Percentiles rank a stretch among this genome's conserved stretches.
Conservation (phyloP, 2,888 invertebrate genomes). For the Terebella lapidaria region DNA sequence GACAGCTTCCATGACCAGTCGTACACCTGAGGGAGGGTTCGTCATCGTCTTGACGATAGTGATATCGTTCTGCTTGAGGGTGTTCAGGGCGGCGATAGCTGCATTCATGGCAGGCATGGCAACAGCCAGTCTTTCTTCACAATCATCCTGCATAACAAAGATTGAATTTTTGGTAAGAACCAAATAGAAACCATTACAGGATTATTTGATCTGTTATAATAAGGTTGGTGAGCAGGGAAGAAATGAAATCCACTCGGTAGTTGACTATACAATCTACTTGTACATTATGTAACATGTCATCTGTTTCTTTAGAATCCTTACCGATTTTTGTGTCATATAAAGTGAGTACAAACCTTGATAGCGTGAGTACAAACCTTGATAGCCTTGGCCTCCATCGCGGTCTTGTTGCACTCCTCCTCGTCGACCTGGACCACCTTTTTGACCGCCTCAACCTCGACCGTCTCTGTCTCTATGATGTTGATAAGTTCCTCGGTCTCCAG, state of each 20-base stretch:
- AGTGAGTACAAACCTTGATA: too few relatives aligned
- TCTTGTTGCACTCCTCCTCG: slow-evolving; percentile 45
- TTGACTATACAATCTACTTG: too few relatives aligned
- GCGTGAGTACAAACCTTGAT: too few relatives aligned
- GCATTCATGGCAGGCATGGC: slow-evolving; percentile 53
- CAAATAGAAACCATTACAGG: too few relatives aligned
- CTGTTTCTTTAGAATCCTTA: too few relatives aligned
- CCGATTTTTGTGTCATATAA: too few relatives aligned
- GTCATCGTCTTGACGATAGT: slow-evolving; percentile 48
- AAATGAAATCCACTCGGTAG: too few relatives aligned
- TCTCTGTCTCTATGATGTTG: slow-evolving; percentile 48
- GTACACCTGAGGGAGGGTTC: slow-evolving; percentile 49
- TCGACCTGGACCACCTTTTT: slow-evolving; percentile 47
- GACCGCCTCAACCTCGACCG: slow-evolving; percentile 46
- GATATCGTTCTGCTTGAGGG: slow-evolving; percentile 52
- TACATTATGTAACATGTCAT: too few relatives aligned
- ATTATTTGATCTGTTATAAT: too few relatives aligned
- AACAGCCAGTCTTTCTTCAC: slow-evolving; percentile 47
- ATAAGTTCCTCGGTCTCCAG: slow-evolving; percentile 49
- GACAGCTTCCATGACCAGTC: slow-evolving; percentile 51
- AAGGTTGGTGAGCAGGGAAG: too few relatives aligned
- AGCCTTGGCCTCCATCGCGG: slow-evolving; percentile 46
- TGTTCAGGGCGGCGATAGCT: slow-evolving; percentile 48
- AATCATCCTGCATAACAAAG: too few relatives aligned
- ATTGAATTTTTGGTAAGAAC: too few relatives aligned